Evolutionary conservation across 1,140 invertebrate species (phyloP).

Genomic region (Cherax quadricarinatus): DNA sequence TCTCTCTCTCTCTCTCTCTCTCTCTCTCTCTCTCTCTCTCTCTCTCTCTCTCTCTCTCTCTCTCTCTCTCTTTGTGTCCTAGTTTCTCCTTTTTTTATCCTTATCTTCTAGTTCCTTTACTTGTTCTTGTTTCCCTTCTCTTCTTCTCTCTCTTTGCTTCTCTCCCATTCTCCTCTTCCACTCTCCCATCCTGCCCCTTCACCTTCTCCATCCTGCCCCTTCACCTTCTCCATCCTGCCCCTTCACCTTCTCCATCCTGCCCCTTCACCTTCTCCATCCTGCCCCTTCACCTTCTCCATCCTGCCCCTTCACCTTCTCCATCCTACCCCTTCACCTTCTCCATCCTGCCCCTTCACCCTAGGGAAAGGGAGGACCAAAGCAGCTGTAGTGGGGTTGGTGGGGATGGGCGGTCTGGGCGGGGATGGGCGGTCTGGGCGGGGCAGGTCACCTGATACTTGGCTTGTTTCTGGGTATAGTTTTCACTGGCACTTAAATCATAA

Average conservation of each 20-base stretch:
- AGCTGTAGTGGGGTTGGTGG: not conserved
- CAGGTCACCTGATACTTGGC: constrained; percentile 10
- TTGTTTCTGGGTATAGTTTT: constrained; percentile 16
- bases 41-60: not conserved
- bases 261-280: not conserved
- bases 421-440: constrained; percentile 20
- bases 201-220: not conserved
- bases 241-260: not conserved
- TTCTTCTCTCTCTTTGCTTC: not conserved
- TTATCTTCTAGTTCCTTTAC: not conserved
- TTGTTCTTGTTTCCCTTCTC: not conserved
- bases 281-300: too few relatives aligned
- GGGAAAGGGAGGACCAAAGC: not conserved
- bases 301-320: too few relatives aligned
- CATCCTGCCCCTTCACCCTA: constrained; percentile 1
- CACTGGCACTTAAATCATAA: constrained; percentile 59
- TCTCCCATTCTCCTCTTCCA: not conserved
- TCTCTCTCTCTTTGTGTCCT: not conserved
- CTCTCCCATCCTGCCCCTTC: not conserved
- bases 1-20: not conserved
- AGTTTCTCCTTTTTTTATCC: not conserved
- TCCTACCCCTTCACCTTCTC: not conserved
- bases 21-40: not conserved
- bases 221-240: not conserved
- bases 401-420: constrained; percentile 21